phyloP scores from a whole-genome alignment of 2,797 vertebrate genomes.

The Acanthurus lineatus region DNA sequence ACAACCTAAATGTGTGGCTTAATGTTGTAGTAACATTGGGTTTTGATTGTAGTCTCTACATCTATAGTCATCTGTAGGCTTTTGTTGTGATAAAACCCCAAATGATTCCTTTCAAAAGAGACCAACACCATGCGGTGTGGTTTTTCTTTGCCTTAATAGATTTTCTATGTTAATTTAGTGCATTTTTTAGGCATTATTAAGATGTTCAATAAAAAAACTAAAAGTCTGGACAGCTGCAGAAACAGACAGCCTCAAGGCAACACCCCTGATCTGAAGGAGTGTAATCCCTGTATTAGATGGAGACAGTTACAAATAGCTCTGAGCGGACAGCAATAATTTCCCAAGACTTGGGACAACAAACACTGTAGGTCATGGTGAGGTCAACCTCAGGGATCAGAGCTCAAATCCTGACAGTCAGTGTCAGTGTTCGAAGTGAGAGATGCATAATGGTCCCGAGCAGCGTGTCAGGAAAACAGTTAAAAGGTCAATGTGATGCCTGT shows the following conservation, averaged over 20 bases:
- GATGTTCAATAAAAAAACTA: too few species aligned
- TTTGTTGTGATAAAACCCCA: too few species aligned
- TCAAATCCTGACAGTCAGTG: conserved; percentile 11
- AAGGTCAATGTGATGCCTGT: conserved; percentile 50
- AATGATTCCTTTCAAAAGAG: too few species aligned
- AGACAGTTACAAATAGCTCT: conserved; percentile 14
- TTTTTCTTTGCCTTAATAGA: too few species aligned
- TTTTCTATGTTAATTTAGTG: too few species aligned
- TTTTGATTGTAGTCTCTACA: too few species aligned
- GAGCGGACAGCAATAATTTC: conserved; percentile 15
- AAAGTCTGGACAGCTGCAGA: neutral
- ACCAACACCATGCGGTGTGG: too few species aligned
- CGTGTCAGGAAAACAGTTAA: conserved; percentile 39
- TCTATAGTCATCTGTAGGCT: too few species aligned
- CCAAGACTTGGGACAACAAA: conserved; percentile 12
- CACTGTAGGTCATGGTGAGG: conserved; percentile 36
- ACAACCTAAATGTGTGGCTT: too few species aligned
- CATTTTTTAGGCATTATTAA: too few species aligned
- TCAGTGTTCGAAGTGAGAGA: conserved; percentile 22
- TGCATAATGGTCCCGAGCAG: conserved; percentile 21
- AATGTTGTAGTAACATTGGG: too few species aligned
- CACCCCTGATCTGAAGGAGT: neutral
- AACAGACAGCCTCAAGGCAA: neutral
- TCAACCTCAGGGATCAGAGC: conserved; percentile 49
- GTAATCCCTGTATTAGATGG: neutral